These are phyloP conservation scores for Trichomalopsis sarcophagae DNA, from an alignment of 1,140 invertebrate species.

Conservation along the genomic window DNA sequence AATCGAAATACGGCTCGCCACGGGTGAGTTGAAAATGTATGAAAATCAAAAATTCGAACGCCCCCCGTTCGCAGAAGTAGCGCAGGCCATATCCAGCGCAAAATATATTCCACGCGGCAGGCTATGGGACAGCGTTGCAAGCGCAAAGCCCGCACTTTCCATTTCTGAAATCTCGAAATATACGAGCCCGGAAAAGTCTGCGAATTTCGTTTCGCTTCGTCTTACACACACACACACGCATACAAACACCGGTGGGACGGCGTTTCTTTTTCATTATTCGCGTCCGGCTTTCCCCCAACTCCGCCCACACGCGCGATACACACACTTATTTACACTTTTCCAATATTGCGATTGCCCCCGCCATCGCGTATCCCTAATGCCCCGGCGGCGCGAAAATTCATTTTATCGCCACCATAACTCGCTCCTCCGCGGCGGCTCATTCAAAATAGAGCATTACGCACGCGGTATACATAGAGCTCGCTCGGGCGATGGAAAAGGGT, in stretches of 20 bases:
- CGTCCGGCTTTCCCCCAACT: neutral
- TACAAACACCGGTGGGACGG: too few relatives aligned
- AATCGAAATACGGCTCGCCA: too few relatives aligned
- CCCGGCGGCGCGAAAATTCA: slow-evolving; percentile 59
- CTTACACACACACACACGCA: neutral
- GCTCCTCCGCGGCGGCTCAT: neutral
- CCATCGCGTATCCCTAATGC: slow-evolving; percentile 51
- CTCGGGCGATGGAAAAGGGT: neutral
- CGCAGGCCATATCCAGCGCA: neutral
- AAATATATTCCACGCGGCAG: neutral
- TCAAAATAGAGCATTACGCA: neutral
- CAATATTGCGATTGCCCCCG: slow-evolving; percentile 55
- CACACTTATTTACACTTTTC: slow-evolving; percentile 60
- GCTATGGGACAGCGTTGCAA: neutral
- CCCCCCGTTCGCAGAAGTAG: neutral
- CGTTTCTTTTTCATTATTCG: neutral
- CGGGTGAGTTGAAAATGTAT: too few relatives aligned
- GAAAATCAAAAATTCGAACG: too few relatives aligned
- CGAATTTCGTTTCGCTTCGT: neutral
- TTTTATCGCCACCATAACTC: slow-evolving; percentile 49
- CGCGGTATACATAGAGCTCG: too few relatives aligned
- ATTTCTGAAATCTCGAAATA: neutral
- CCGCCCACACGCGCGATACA: neutral
- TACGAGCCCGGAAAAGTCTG: neutral
- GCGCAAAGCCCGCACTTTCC: neutral